Evolutionary conservation across 1,140 invertebrate genomes (phyloP).

Genomic region (Ceratina calcarata): DNA sequence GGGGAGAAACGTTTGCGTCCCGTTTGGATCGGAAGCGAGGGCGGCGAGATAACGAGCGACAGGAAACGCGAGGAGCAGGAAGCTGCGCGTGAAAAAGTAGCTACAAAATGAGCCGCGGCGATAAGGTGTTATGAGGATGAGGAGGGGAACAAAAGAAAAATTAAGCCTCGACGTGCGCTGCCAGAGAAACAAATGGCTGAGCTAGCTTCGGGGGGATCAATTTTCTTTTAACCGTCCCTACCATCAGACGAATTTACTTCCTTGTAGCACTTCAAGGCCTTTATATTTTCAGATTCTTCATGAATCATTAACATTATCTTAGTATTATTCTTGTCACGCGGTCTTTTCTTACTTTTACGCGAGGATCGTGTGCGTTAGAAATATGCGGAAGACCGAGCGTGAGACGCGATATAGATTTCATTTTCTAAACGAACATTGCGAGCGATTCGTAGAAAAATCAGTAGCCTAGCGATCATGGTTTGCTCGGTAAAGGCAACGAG

Average conservation of each 20-base stretch:
- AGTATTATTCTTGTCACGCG: no score
- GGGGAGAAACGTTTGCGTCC: background rate
- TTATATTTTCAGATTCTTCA: background rate
- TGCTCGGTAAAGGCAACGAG: no score
- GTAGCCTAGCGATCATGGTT: no score
- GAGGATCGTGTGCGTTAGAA: no score
- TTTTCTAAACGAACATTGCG: no score
- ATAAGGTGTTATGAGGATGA: constrained; percentile 16
- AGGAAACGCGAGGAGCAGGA: background rate
- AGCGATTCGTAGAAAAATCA: no score
- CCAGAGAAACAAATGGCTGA: constrained; percentile 1
- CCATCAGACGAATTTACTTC: background rate
- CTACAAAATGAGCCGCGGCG: constrained; percentile 30
- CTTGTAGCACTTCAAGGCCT: no score
- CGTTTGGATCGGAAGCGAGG: background rate
- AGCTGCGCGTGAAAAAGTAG: constrained; percentile 25
- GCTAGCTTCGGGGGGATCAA: background rate
- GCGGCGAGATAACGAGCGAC: constrained; percentile 13
- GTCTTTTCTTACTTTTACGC: no score
- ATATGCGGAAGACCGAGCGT: no score
- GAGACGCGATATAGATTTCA: no score
- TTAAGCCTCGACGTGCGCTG: background rate
- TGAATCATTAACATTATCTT: no score
- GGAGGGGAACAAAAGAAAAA: background rate
- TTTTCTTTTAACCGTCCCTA: background rate